A percentile compares a stretch with the other conserved stretches of the same genome.
phyloP scores from a whole-genome alignment of 2,797 vertebrate species.

The Harpagifer antarcticus region DNA sequence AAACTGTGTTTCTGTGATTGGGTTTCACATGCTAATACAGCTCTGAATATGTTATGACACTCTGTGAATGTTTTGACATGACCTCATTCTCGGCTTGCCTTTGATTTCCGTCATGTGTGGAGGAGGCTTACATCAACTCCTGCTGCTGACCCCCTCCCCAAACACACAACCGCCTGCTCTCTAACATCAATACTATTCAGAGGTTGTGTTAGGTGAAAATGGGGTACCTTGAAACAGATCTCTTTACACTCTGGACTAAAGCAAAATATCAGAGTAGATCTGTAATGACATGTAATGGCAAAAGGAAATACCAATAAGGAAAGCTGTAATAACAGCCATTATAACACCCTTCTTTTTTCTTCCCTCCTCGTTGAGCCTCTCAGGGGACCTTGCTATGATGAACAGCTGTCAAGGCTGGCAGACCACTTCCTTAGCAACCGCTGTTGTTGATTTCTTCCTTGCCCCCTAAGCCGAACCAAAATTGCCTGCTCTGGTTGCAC shows the following conservation, averaged over 20 bases:
- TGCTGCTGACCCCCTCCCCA: constrained; percentile 42
- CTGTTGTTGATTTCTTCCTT: constrained; percentile 72
- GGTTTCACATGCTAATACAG: constrained; percentile 46
- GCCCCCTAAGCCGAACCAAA: constrained; percentile 50
- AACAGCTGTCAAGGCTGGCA: constrained; percentile 64
- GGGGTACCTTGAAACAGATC: constrained; percentile 29
- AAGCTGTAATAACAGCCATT: constrained; percentile 51
- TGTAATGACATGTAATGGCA: constrained; percentile 48
- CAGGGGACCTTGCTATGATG: constrained; percentile 39
- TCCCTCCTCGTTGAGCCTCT: constrained; percentile 24
- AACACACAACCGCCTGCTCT: constrained; percentile 12
- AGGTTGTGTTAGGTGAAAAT: constrained; percentile 57
- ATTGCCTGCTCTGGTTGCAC: constrained; percentile 49
- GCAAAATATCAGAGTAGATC: constrained; percentile 48
- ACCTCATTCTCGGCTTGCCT: constrained; percentile 64
- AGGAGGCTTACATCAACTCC: constrained; percentile 56
- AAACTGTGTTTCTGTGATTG: constrained; percentile 45
- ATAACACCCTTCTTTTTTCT: constrained; percentile 11
- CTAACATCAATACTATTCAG: constrained; percentile 16
- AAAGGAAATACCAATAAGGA: constrained; percentile 47
- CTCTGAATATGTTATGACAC: constrained; percentile 56
- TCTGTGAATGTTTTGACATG: constrained; percentile 61
- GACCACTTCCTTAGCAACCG: constrained; percentile 65
- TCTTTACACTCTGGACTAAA: constrained; percentile 46
- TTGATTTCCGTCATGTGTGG: constrained; percentile 60